phyloP scores from a whole-genome alignment of 2,113 vertebrate species.

The Gadus chalcogrammus region DNA sequence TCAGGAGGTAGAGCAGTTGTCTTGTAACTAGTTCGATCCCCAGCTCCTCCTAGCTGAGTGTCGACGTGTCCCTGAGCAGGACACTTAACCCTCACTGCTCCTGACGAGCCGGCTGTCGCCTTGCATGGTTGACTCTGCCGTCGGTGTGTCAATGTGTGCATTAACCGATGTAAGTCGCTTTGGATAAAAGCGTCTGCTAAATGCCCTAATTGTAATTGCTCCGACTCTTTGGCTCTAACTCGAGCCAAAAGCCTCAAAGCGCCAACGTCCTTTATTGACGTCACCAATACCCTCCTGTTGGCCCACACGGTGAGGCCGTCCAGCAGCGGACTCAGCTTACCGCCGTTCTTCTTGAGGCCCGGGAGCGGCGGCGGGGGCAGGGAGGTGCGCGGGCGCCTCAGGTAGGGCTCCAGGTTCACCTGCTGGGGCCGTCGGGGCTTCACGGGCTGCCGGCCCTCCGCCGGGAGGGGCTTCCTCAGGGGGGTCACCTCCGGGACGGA shows the following conservation, averaged over 20 bases:
- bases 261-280: not conserved
- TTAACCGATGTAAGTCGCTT: too few species aligned
- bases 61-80: too few species aligned
- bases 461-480: conserved; percentile 68
- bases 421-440: conserved; percentile 75
- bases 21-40: too few species aligned
- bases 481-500: conserved; percentile 56
- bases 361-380: conserved; percentile 2
- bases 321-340: conserved; percentile 45
- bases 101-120: too few species aligned
- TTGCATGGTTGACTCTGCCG: too few species aligned
- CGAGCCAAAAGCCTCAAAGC: not conserved
- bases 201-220: too few species aligned
- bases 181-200: too few species aligned
- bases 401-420: conserved; percentile 67
- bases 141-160: too few species aligned
- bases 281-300: not conserved
- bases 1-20: too few species aligned
- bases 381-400: not conserved
- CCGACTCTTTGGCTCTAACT: too few species aligned
- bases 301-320: not conserved
- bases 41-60: too few species aligned
- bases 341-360: conserved; percentile 1
- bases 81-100: too few species aligned
- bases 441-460: conserved; percentile 46